These are phyloP conservation scores for Monoplex corrugatus DNA, from an alignment of 2,888 invertebrate species.

Conservation along the genomic window DNA sequence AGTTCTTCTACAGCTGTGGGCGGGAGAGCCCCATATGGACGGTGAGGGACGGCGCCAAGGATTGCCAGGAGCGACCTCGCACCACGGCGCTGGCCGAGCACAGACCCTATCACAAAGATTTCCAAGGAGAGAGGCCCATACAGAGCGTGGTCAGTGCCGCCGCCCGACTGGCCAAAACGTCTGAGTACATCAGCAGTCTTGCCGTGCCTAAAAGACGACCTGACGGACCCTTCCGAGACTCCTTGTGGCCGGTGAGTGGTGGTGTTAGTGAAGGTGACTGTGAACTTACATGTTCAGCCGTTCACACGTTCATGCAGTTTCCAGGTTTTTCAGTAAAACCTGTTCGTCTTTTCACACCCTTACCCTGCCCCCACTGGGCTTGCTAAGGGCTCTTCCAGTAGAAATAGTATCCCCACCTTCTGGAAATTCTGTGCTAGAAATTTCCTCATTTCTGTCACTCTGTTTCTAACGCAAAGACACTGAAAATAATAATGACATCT, in stretches of 20 bases:
- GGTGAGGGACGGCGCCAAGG: conserved; percentile 62
- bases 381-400: no score
- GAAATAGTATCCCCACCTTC: no score
- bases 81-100: conserved; percentile 66
- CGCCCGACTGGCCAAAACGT: conserved; percentile 65
- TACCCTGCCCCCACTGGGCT: no score
- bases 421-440: no score
- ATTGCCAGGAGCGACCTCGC: conserved; percentile 63
- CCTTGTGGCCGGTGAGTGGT: conserved; percentile 74
- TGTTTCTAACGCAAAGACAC: no score
- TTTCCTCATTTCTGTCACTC: no score
- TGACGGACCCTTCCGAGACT: conserved; percentile 74
- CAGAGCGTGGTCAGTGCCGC: conserved; percentile 66
- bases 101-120: conserved; percentile 65
- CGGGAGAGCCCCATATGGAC: conserved; percentile 72
- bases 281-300: no score
- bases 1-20: conserved; percentile 77
- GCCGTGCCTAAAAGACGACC: conserved; percentile 70
- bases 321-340: no score
- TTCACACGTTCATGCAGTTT: no score
- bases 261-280: no score
- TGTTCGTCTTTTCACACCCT: no score
- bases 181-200: conserved; percentile 65
- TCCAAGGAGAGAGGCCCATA: conserved; percentile 64
- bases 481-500: no score